Base-by-base conservation (phyloP, 2,888 invertebrate species). In the Agrochola macilenta region DNA sequence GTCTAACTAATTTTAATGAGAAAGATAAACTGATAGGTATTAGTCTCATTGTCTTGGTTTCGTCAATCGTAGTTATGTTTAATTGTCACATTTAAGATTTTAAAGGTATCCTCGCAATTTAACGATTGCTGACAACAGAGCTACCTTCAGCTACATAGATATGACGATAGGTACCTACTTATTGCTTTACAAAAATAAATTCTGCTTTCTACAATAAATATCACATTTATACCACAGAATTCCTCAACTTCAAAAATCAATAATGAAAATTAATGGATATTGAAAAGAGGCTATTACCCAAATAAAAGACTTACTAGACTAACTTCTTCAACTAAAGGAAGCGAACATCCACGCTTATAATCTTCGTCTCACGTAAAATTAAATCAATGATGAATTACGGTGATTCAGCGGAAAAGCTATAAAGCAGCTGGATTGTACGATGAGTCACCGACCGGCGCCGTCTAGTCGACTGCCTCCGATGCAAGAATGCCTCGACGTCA, bases 391-490 rank as follows among this genome's bases (percentile, higher is more conserved):
- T 90, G 85, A 88, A 91, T 91, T 89, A 87, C 84, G 70, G 82
- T 93, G 93, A 93, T 83, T 92, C 92, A 93, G 92, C 92, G 83
- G 72, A 87, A 92, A 91, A 91, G 89, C 90, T 82, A 88, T 90
- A 92, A 90, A 93, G 92, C 93, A 91, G 92, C 92, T 93, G 92
- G 88, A 89, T 90, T 86, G 91, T 88, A 79, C 81, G 81, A 87
- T 93, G 92, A 91, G 89, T 91, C 92, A 92, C 90, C 83, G 76
- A 87, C 74, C 83, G 93, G 93, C 93, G 93, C 93, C 93, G 93
- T 93, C 93, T 92, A 88, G 93, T 87, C 92, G 92, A 87, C 88
- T 88, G 89, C 88, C 81, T 87, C 85, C 86, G 83, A 76, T 89
- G 89, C 90, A 90, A 86, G 90, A 89, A 91, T 88, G 88, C 89